Evolutionary conservation across 2,888 invertebrate species (phyloP).

Genomic region (Anticlea derivata): DNA sequence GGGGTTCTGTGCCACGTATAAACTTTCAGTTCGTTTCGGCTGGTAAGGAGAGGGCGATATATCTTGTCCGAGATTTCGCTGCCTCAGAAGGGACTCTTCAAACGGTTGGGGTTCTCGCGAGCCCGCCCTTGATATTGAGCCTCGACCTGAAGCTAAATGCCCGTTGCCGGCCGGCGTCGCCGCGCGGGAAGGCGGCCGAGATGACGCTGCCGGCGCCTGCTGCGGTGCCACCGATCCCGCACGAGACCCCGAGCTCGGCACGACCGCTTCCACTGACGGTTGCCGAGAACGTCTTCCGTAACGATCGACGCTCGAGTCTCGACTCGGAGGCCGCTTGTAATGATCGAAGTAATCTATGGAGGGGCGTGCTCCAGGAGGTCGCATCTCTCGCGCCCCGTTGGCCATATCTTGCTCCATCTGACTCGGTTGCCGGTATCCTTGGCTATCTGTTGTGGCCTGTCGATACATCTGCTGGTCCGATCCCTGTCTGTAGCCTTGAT

Average conservation of each 20-base stretch:
- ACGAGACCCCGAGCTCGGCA: slow-evolving; percentile 84
- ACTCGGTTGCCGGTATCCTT: slow-evolving; percentile 48
- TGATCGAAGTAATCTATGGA: slow-evolving; percentile 97
- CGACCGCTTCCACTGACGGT: slow-evolving; percentile 89
- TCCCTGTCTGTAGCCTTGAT: slow-evolving; percentile 75
- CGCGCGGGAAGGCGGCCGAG: slow-evolving; percentile 83
- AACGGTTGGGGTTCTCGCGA: slow-evolving; percentile 86
- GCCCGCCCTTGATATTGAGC: slow-evolving; percentile 79
- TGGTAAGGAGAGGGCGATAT: slow-evolving; percentile 94
- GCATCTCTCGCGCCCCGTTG: slow-evolving; percentile 70
- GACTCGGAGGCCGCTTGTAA: slow-evolving; percentile 95
- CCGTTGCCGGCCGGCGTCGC: slow-evolving; percentile 86
- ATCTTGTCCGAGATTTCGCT: slow-evolving; percentile 93
- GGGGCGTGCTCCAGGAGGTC: slow-evolving; percentile 68
- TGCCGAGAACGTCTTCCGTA: slow-evolving; percentile 91
- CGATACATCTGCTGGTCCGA: slow-evolving; percentile 56
- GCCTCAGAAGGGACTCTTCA: slow-evolving; percentile 92
- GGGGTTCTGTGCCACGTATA: slow-evolving; percentile 86
- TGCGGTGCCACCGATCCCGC: slow-evolving; percentile 90
- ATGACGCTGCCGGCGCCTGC: slow-evolving; percentile 87
- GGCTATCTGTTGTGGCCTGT: slow-evolving; percentile 43
- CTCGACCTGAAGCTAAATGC: slow-evolving; percentile 85
- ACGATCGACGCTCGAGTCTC: slow-evolving; percentile 93
- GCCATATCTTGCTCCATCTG: slow-evolving; percentile 70
- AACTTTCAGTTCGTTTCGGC: slow-evolving; percentile 95